A percentile compares a stretch with the other conserved stretches of the same genome.
Conservation (phyloP, 1,140 invertebrate species). For the Elymnias hypermnestra region DNA sequence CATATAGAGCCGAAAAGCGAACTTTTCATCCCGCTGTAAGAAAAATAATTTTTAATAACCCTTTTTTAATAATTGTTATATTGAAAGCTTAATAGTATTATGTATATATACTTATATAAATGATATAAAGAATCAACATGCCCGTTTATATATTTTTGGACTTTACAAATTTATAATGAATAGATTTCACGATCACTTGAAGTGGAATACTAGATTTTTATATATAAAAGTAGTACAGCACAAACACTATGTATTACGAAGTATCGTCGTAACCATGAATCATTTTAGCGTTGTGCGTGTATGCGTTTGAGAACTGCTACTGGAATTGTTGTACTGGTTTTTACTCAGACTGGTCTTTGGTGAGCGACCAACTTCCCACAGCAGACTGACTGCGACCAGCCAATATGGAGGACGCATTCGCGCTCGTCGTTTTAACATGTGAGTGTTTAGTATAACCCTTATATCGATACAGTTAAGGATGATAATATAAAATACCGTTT, state of each 20-base stretch:
- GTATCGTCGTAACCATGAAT: slow-evolving; percentile 1
- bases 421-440: slow-evolving; percentile 60
- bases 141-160: too few species aligned
- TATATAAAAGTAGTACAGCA: background rate
- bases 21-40: too few species aligned
- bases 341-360: slow-evolving; percentile 7
- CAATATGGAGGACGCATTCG: slow-evolving; percentile 40
- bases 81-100: too few species aligned
- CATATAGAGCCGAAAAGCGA: too few species aligned
- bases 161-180: too few species aligned
- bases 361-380: slow-evolving; percentile 20
- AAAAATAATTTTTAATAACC: too few species aligned
- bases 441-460: slow-evolving; percentile 32
- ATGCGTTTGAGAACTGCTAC: slow-evolving; percentile 8
- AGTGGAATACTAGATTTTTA: too few species aligned
- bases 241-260: background rate
- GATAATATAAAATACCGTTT: slow-evolving; percentile 17
- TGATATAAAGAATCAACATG: too few species aligned
- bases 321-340: slow-evolving; percentile 17
- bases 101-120: too few species aligned
- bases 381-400: slow-evolving; percentile 29
- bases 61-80: too few species aligned
- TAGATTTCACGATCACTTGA: too few species aligned
- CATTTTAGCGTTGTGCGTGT: background rate
- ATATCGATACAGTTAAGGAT: slow-evolving; percentile 7